Base-by-base conservation (phyloP, 1,140 invertebrate genomes). In the Penaeus japonicus region DNA sequence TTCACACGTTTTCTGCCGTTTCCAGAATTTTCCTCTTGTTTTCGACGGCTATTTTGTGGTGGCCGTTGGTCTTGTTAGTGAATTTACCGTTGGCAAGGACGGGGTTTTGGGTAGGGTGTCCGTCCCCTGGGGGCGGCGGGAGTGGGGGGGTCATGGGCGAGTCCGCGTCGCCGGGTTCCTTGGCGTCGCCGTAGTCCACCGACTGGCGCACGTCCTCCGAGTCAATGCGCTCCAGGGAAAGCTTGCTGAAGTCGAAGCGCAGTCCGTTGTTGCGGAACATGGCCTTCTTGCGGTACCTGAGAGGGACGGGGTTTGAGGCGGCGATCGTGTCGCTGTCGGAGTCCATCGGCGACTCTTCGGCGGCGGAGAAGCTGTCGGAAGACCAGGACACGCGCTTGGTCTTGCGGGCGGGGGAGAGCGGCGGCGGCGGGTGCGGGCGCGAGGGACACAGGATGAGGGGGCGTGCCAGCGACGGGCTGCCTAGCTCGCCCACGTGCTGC, bases 331-430 rank as follows among this genome's bases (percentile, higher is more conserved):
- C 87, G 32, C 20, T 70, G 55, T 89, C 87, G 3, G 89, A 90
- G 53, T 90, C 89, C 70, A 83, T 59, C 10, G 89, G 84, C 1
- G 89, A 87, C 47, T 90, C 85, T 1, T 84, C 83, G 24, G 83
- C 57, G 30, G n/a, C 54, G 22, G 89, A 87, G 57, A 90, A 90
- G 53, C 89, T 90, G 81, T 90, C 89, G 0, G 89, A 90, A 4
- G 89, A 90, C 89, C 89, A 90, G 4, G 89, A 90, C 80, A 90
- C 89, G 27, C 85, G 54, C 85, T 90, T 90, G 70, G 84, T 84
- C 70, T 87, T 86, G 22, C 85, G 82, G 54, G 79, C 85, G 15
- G 84, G 89, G 12, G 89, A 87, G 32, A 90, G 85, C 22, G 89
- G 84, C 47, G 78, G 86, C 62, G 59, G 80, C n/a, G 47, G 47